phyloP scores from a whole-genome alignment of 2,797 vertebrate species.

The Glossophaga mutica region DNA sequence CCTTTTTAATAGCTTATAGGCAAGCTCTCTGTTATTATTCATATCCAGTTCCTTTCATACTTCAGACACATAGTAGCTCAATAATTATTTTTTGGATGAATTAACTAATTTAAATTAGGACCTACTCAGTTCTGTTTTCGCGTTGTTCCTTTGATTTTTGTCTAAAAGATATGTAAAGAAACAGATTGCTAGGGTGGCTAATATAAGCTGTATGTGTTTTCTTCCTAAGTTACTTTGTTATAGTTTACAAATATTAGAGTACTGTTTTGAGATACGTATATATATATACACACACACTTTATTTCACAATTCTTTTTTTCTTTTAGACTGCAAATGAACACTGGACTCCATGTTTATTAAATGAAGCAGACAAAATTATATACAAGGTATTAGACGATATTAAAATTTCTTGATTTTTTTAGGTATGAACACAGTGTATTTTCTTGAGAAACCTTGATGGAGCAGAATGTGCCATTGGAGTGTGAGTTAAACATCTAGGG shows the following conservation, averaged over 20 bases:
- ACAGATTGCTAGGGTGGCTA: background rate
- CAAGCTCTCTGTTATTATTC: background rate
- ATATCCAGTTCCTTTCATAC: background rate
- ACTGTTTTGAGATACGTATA: background rate
- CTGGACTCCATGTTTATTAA: conserved; percentile 93
- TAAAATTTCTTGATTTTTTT: background rate
- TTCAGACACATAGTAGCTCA: background rate
- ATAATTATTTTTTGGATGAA: conserved; percentile 3
- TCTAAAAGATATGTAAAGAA: background rate
- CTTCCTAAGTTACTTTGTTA: background rate
- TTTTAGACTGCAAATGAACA: conserved; percentile 92
- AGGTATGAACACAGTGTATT: background rate
- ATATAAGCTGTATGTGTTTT: background rate
- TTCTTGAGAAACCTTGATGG: background rate
- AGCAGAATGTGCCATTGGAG: background rate
- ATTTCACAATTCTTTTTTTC: conserved; percentile 31
- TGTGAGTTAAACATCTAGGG: background rate
- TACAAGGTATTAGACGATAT: conserved; percentile 88
- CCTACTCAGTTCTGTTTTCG: background rate
- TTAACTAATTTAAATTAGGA: background rate
- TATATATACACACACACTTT: background rate
- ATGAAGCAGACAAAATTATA: conserved; percentile 94
- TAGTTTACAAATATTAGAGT: background rate
- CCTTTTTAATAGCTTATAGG: background rate
- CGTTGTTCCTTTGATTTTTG: conserved; percentile 36